Evolutionary conservation across 2,113 vertebrate genomes (phyloP), one percentile per base, ranked within the genome.

Genomic region (Eptesicus fuscus): DNA sequence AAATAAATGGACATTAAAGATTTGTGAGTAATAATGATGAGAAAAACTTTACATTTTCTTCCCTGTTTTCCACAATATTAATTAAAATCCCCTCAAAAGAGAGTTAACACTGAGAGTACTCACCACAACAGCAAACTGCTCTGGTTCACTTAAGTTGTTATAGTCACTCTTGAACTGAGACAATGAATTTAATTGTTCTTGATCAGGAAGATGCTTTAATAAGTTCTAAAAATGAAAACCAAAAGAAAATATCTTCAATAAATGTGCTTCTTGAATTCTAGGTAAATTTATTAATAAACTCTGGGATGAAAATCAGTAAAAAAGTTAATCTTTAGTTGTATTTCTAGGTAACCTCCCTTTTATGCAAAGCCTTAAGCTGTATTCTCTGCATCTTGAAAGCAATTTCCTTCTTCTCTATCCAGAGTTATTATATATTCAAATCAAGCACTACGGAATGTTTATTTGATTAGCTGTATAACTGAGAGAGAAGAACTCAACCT

Each of bases 41-140:
- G 10, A 63, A 94, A 80, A 82, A 1, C 23, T 77, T 77, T 11
- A 2, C 9, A 51, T 25, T 77, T 63, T 37, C 22, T 85, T 77
- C 51, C 14, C 73, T 12, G 4, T 61, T 92, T 49, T 37, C 1
- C 32, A 82, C 3, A 40, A 20, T 13, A 80, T 2, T 7, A 70
- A 51, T 4, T 7, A 70, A 51, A 70, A 23, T 5, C 16, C 14
- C 47, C 32, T 35, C 14, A 9, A 74, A 56, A 40, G 1, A 84
- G 47, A 89, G 32, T 35, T 14, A 35, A 32, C 9, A 44, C 2
- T 2, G 14, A 47, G 7, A 93, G 88, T 74, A 99, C 99, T 99
- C 95, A 99, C 99, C 99, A 99, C 99, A 96, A 99, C 98, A 79
- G 99, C 99, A 97, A 99, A 99, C 97, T 99, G 99, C 95, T 99